These are phyloP conservation scores for Sebastolobus altivelis DNA, from an alignment of 2,797 vertebrate species.

Conservation along the genomic window DNA sequence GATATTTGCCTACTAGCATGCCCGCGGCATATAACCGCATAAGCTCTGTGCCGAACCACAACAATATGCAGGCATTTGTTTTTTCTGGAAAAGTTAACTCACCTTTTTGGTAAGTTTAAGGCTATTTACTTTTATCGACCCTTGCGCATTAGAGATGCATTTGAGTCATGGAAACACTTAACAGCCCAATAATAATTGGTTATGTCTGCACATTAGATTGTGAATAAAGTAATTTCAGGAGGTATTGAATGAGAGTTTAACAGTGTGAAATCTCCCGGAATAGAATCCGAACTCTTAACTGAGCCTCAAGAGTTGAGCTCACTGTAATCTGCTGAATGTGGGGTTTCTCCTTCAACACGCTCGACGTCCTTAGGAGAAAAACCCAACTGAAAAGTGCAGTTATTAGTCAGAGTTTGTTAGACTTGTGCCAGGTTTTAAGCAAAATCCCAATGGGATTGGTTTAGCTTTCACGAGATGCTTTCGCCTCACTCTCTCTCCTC, in stretches of 20 bases:
- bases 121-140: slow-evolving; percentile 9
- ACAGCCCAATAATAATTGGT: slow-evolving; percentile 4
- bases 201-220: slow-evolving; percentile 16
- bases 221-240: slow-evolving; percentile 26
- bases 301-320: slow-evolving; percentile 43
- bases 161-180: slow-evolving; percentile 19
- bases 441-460: slow-evolving; percentile 68
- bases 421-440: slow-evolving; percentile 71
- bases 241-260: slow-evolving; percentile 15
- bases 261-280: slow-evolving; percentile 32
- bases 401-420: slow-evolving; percentile 76
- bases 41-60: slow-evolving; percentile 58
- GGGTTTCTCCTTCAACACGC: slow-evolving; percentile 43
- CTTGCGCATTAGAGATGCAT: slow-evolving; percentile 5
- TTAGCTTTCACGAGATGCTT: slow-evolving; percentile 70
- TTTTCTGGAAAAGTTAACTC: slow-evolving; percentile 50
- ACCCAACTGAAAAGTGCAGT: slow-evolving; percentile 52
- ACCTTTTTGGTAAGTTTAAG: slow-evolving; percentile 24
- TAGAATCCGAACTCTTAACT: slow-evolving; percentile 21
- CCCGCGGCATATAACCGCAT: slow-evolving; percentile 62
- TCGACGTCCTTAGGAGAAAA: slow-evolving; percentile 53
- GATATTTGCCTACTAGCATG: slow-evolving; percentile 76
- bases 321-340: slow-evolving; percentile 46
- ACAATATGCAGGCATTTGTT: slow-evolving; percentile 63
- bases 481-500: slow-evolving; percentile 57